A percentile compares a stretch with the other conserved stretches of the same genome.
Conservation (phyloP, 30 jellyfish, hydroid and myxozoan species). For the Aurelia aurita region DNA sequence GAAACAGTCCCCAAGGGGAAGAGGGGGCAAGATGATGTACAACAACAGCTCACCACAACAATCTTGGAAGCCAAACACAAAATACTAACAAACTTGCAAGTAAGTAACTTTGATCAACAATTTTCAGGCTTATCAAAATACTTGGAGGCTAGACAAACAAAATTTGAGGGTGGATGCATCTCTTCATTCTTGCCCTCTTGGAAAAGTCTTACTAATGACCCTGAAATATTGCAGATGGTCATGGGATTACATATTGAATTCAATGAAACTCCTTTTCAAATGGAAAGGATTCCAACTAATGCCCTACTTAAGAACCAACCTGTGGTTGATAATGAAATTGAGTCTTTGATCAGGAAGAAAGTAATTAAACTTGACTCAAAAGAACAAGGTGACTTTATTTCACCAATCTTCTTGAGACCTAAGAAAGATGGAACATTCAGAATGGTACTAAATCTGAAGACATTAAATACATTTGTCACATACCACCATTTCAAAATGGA, state of each 20-base stretch:
- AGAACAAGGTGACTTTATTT: conserved; percentile 14
- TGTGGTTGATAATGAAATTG: neutral
- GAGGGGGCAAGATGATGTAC: conserved; percentile 8
- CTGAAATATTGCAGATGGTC: conserved; percentile 25
- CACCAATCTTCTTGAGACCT: conserved; percentile 18
- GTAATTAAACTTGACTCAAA: conserved; percentile 3
- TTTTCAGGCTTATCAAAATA: conserved; percentile 16
- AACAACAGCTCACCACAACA: conserved; percentile 6
- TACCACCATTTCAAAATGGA: conserved; percentile 34
- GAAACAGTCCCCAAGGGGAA: neutral
- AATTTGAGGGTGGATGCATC: conserved; percentile 19
- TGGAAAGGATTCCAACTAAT: neutral
- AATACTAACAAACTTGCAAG: conserved; percentile 1
- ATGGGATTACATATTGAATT: conserved; percentile 8
- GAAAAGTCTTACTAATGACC: too few species aligned
- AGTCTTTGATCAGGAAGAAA: neutral
- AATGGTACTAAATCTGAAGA: conserved; percentile 24
- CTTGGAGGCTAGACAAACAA: conserved; percentile 11
- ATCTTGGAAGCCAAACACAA: conserved; percentile 1
- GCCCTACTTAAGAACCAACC: neutral
- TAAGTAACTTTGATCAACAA: conserved; percentile 9
- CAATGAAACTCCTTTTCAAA: neutral
- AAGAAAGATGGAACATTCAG: conserved; percentile 43
- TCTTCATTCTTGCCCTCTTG: conserved; percentile 26
- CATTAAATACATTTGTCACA: conserved; percentile 21